A percentile compares a stretch with the other conserved stretches of the same genome.
phyloP scores from a whole-genome alignment of 2,888 invertebrate species.

The Acleris literana region DNA sequence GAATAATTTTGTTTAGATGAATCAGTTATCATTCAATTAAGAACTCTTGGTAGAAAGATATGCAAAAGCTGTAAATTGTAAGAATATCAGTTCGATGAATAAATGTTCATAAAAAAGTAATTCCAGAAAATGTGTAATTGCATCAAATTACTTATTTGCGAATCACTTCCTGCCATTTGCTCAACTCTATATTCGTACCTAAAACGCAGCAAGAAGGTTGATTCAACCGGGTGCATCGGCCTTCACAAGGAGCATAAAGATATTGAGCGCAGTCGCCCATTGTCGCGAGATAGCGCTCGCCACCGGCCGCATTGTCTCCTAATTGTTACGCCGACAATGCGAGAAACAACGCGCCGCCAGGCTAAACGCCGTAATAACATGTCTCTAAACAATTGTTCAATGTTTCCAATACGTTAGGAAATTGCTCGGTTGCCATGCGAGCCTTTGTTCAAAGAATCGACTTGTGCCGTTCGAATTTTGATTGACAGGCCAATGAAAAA shows the following conservation, averaged over 20 bases:
- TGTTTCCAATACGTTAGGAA: constrained; percentile 76
- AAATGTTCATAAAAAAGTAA: too few relatives aligned
- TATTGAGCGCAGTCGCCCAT: constrained; percentile 69
- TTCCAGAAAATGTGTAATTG: too few relatives aligned
- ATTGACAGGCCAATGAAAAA: constrained; percentile 59
- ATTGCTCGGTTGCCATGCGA: constrained; percentile 67
- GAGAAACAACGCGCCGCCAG: constrained; percentile 71
- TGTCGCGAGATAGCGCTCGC: constrained; percentile 63
- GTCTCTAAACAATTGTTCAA: constrained; percentile 77
- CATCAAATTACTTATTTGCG: too few relatives aligned
- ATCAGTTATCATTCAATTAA: too few relatives aligned
- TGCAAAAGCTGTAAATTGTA: too few relatives aligned
- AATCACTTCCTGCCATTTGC: constrained; percentile 13
- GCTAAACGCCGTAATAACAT: constrained; percentile 80
- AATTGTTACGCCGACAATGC: constrained; percentile 49
- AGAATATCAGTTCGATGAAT: too few relatives aligned
- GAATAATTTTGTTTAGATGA: too few relatives aligned
- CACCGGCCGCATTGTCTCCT: constrained; percentile 63
- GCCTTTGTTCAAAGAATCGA: constrained; percentile 58
- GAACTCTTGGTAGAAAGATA: too few relatives aligned
- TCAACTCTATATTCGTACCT: constrained; percentile 45
- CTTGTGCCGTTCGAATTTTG: constrained; percentile 38
- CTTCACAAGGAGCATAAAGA: constrained; percentile 75
- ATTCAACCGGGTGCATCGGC: constrained; percentile 75
- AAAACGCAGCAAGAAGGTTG: constrained; percentile 62